A percentile compares a stretch with the other conserved stretches of the same genome.
Conservation (phyloP, 2,888 invertebrate genomes). For the Pristionchus exspectatus region DNA sequence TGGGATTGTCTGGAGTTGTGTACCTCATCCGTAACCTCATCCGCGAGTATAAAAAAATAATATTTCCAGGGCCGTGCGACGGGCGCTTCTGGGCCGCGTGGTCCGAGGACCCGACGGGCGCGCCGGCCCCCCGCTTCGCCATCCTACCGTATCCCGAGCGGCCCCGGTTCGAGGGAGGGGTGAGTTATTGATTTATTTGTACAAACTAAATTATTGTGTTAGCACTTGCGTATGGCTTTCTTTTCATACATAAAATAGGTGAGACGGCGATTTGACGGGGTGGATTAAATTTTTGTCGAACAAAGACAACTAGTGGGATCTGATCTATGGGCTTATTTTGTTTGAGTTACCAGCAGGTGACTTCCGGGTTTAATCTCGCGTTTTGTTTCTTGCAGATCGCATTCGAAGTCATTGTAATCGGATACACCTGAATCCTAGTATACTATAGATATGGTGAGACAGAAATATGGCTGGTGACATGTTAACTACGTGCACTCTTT, state of each 20-base stretch:
- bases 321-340: too few species aligned
- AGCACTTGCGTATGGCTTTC: background rate
- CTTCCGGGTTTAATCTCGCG: too few species aligned
- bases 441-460: background rate
- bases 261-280: background rate
- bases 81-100: background rate
- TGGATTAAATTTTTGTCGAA: too few species aligned
- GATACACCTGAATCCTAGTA: background rate
- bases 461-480: background rate
- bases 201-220: background rate
- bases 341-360: too few species aligned
- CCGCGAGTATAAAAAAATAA: background rate
- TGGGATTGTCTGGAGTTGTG: too few species aligned
- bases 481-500: background rate
- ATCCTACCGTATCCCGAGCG: slow-evolving; percentile 18
- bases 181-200: background rate
- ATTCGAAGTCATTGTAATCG: too few species aligned
- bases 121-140: slow-evolving; percentile 12
- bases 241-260: background rate
- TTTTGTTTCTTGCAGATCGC: background rate
- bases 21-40: too few species aligned
- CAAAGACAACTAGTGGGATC: too few species aligned
- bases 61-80: background rate
- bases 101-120: background rate
- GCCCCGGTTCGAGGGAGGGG: slow-evolving; percentile 19